These are phyloP conservation scores for Damaliscus lunatus DNA, from an alignment of 2,113 vertebrate genomes.

Conservation along the genomic window DNA sequence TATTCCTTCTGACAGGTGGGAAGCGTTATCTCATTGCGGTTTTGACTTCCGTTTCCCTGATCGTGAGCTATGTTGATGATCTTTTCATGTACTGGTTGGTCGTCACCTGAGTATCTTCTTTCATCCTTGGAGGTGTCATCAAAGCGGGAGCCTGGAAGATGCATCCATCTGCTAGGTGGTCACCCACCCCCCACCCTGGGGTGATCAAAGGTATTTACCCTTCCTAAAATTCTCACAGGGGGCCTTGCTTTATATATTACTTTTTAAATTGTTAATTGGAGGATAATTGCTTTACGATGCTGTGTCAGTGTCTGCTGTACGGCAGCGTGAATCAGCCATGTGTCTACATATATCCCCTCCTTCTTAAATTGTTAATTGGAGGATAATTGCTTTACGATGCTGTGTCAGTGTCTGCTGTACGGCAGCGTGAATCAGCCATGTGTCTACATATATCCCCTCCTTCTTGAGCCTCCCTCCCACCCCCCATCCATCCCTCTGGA, in stretches of 20 bases:
- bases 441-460: background rate
- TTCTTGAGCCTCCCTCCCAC: background rate
- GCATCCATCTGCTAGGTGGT: background rate
- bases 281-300: background rate
- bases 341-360: background rate
- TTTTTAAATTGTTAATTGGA: background rate
- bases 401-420: accelerated
- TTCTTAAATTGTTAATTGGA: background rate
- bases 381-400: background rate
- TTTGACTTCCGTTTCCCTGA: background rate
- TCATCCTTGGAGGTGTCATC: background rate
- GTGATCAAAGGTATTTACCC: background rate
- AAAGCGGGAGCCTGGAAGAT: background rate
- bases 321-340: background rate
- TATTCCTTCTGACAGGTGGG: background rate
- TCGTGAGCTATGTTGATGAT: background rate
- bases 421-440: background rate
- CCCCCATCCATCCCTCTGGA: background rate
- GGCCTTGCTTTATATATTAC: background rate
- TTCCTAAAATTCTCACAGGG: background rate
- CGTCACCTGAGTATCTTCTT: background rate
- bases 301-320: accelerated
- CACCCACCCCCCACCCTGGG: background rate
- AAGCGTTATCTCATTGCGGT: accelerated
- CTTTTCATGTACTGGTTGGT: accelerated